Evolutionary conservation across 2,888 invertebrate genomes (phyloP).

Genomic region (Lottia gigantea): DNA sequence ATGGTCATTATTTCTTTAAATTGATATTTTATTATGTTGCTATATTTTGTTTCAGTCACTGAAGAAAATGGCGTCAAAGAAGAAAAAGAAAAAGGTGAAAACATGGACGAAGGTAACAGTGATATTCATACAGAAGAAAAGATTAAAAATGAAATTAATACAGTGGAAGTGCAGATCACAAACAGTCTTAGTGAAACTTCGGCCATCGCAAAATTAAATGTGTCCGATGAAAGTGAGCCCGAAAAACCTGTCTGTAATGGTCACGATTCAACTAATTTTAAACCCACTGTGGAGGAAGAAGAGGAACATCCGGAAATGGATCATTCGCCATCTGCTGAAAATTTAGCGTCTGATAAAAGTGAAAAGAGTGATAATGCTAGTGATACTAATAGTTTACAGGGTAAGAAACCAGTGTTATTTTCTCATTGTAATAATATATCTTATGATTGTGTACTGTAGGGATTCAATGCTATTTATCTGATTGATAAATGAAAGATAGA

Average conservation of each 20-base stretch:
- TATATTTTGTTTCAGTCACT: slow-evolving; percentile 12
- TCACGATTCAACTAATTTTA: slow-evolving; percentile 36
- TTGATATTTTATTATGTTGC: neutral
- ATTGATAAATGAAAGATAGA: too few relatives aligned
- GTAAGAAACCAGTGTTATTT: too few relatives aligned
- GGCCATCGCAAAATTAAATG: slow-evolving; percentile 27
- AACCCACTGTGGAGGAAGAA: slow-evolving; percentile 29
- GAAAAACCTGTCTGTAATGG: slow-evolving; percentile 46
- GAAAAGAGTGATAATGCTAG: too few relatives aligned
- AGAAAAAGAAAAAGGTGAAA: slow-evolving; percentile 28
- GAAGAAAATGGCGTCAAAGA: slow-evolving; percentile 23
- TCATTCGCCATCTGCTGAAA: slow-evolving; percentile 35
- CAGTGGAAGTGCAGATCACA: slow-evolving; percentile 16
- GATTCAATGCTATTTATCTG: too few relatives aligned
- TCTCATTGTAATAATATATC: too few relatives aligned
- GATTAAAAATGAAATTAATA: neutral
- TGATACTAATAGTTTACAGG: too few relatives aligned
- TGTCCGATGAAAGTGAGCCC: slow-evolving; percentile 16
- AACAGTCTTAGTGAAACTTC: slow-evolving; percentile 22
- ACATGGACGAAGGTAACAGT: slow-evolving; percentile 24
- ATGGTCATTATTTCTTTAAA: too few relatives aligned
- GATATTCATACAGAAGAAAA: slow-evolving; percentile 16
- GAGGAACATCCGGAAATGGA: slow-evolving; percentile 19
- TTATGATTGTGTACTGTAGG: too few relatives aligned
- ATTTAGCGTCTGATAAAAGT: slow-evolving; percentile 19